These are phyloP conservation scores for Brachyptera putata DNA, from an alignment of 2,888 invertebrate genomes.

Conservation along the genomic window DNA sequence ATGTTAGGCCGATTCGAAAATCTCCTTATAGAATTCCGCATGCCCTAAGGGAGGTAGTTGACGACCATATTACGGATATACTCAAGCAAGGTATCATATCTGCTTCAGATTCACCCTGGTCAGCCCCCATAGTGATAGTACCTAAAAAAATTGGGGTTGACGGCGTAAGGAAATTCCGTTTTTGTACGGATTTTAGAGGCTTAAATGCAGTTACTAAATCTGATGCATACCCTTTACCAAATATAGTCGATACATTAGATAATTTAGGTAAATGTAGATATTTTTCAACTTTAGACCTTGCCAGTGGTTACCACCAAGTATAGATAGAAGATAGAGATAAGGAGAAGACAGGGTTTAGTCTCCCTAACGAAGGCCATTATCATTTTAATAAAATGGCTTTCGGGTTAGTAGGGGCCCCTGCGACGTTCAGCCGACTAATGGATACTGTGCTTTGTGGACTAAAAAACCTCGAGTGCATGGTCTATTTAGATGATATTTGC, in stretches of 20 bases:
- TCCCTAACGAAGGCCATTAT: background rate
- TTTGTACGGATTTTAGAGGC: background rate
- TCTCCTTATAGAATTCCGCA: background rate
- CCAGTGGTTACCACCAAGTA: slow-evolving; percentile 20
- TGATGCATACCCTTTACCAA: slow-evolving; percentile 13
- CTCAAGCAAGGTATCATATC: background rate
- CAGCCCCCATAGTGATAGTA: background rate
- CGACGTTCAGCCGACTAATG: background rate
- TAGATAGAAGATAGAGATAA: slow-evolving; percentile 16
- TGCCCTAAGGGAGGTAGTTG: background rate
- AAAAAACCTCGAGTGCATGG: background rate
- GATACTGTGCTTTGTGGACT: background rate
- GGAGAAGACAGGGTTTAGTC: slow-evolving; percentile 20
- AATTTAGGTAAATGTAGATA: slow-evolving; percentile 6
- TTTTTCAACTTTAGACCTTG: slow-evolving; percentile 20
- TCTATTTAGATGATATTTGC: background rate
- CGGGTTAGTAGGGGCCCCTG: background rate
- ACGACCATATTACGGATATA: background rate
- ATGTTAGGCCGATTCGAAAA: background rate
- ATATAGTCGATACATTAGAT: slow-evolving; percentile 19
- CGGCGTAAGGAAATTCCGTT: background rate
- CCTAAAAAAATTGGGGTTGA: background rate
- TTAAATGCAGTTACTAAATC: background rate
- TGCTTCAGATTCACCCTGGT: background rate
- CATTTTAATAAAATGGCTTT: too few relatives aligned